A percentile compares a stretch with the other conserved stretches of the same genome.
Conservation (phyloP, 2,113 vertebrate genomes). For the Microtus montanus region DNA sequence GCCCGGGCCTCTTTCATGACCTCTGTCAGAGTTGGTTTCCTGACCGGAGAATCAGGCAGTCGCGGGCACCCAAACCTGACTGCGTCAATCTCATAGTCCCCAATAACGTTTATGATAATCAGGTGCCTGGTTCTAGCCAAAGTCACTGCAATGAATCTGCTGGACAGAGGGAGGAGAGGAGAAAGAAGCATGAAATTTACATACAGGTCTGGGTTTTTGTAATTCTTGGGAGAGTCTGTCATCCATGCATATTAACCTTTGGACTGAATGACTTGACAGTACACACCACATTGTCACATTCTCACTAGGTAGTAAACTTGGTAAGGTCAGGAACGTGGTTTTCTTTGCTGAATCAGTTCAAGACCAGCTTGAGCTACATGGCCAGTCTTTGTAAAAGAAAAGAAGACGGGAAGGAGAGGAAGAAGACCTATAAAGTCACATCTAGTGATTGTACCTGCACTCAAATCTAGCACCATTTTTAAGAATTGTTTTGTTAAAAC, state of each 20-base stretch:
- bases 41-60: rapidly evolving
- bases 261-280: background rate
- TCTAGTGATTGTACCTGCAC: background rate
- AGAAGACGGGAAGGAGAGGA: background rate
- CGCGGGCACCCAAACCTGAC: background rate
- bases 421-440: background rate
- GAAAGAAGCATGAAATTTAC: background rate
- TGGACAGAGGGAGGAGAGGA: background rate
- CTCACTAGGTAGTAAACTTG: background rate
- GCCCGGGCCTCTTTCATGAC: background rate
- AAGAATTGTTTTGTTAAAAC: background rate
- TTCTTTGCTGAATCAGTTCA: background rate
- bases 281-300: background rate
- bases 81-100: background rate
- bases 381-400: background rate
- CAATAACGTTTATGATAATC: background rate
- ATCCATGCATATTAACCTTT: background rate
- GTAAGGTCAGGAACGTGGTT: background rate
- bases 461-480: background rate
- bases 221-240: background rate
- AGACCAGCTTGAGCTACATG: background rate
- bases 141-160: background rate
- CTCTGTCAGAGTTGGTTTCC: background rate
- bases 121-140: background rate
- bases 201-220: background rate